Evolutionary conservation across 2,113 vertebrate species (phyloP), one percentile per base, ranked within the genome.

Genomic region (Saimiri boliviensis): DNA sequence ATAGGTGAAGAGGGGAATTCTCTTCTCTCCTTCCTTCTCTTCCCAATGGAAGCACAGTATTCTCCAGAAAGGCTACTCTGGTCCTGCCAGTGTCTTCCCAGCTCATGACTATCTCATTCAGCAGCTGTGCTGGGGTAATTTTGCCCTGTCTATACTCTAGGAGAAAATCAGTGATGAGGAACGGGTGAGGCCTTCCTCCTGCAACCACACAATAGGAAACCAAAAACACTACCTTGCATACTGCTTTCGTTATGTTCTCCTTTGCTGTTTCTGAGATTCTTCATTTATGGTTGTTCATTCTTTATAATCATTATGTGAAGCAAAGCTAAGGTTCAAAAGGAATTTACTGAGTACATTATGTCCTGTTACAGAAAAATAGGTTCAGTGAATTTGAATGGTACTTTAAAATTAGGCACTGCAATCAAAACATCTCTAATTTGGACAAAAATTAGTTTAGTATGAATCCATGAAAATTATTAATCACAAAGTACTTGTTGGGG

Each of bases 251-350:
- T 93, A 0, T 77, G 14, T 90, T 93, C 32, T 96, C 63, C 49
- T 92, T 96, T 73, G 66, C 88, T 40, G 35, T 91, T 87, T 70
- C 76, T 86, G 40, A 37, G 40, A 73, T 95, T 88, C 49, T 16
- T 85, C 47, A 77, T 89, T 92, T 93, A 68, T 73, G 40, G 21
- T 88, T 88, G 77, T 76, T 96, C 73, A 35, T 93, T 95, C n/a
- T 83, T 96, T 83, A 45, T 58, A 63, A 77, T 91, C 66, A 92
- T 83, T 92, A 93, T 14, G 3, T 84, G 56, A 91, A 86, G 80
- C 79, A 89, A 96, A 96, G 35, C 68, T 81, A 93, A 96, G 25
- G 27, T 96, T 96, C 86, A 93, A 27, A 93, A 90, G 74, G 60
- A 81, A 93, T 85, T 88, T 97, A 77, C 56, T 81, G 32, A 86